Evolutionary conservation across 2,113 vertebrate species (phyloP), one percentile per base, ranked within the genome.

Genomic region (Cisticola juncidis): DNA sequence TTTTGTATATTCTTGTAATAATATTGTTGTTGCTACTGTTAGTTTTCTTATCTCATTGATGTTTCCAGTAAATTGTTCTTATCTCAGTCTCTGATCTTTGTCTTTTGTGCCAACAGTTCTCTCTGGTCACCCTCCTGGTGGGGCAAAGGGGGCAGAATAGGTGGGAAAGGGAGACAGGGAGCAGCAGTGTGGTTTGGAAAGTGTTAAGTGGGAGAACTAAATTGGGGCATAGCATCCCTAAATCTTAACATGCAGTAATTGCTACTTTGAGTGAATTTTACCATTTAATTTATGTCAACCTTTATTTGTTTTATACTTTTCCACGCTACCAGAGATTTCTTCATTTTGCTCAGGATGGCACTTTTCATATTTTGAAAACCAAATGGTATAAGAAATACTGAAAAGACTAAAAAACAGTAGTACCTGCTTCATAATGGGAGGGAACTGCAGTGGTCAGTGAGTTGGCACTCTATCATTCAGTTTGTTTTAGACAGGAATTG

Each of bases 161-260:
- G 26, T 1, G 1, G 19, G 28, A 51, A 40, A 36, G 44, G 19
- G 9, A 57, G 18, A 1, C 2, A 73, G 14, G 0, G 0, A 42
- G 14, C 1, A 2, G 12, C 36, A 38, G 19, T 11, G 19, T 65
- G 36, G 12, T 44, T 81, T n/a, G 26, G 19, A 50, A 72, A 73
- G 19, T 29, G 36, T 28, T 28, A 3, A 58, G 20, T 36, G 19
- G 23, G 9, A 66, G 23, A 51, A 51, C 22, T n/a, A n/a, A 73
- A 58, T 4, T 45, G 16, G 20, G 20, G 23, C 51, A 19, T 12
- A 53, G 5, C 23, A 74, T 38, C 51, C 29, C 45, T 29, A 88
- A 64, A 81, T 50, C 33, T n/a, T 0, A 0, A 36, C 26, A 31
- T 2, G 5, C 33, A 44, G 7, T 40, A 48, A 57, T 23, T 53